A percentile compares a stretch with the other conserved stretches of the same genome.
Conservation (phyloP, 2,888 invertebrate genomes). For the Caenorhabditis sp. region DNA sequence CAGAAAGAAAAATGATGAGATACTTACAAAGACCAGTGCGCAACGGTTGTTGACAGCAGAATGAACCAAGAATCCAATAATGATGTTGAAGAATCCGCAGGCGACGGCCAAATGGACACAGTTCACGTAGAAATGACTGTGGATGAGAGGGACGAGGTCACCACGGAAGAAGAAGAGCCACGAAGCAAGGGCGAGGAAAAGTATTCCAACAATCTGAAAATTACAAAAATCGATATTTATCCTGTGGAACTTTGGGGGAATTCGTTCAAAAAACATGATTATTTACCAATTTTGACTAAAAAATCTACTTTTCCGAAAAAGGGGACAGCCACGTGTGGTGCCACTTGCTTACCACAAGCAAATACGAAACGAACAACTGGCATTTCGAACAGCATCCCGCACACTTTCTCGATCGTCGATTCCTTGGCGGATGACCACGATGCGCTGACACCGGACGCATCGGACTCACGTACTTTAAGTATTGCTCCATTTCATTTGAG, state of each 20-base stretch:
- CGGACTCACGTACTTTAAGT: slow-evolving; percentile 48
- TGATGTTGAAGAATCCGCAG: slow-evolving; percentile 41
- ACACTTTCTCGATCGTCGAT: slow-evolving; percentile 29
- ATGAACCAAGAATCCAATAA: slow-evolving; percentile 40
- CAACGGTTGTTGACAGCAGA: slow-evolving; percentile 26
- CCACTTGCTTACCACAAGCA: slow-evolving; percentile 37
- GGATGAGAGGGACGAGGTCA: slow-evolving; percentile 53
- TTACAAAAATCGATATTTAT: too few relatives aligned
- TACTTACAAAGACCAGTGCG: slow-evolving; percentile 38
- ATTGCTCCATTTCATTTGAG: slow-evolving; percentile 26
- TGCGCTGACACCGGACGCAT: slow-evolving; percentile 51
- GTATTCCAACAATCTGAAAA: slow-evolving; percentile 55
- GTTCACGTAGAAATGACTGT: slow-evolving; percentile 50
- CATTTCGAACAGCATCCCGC: slow-evolving; percentile 45
- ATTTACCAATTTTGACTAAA: too few relatives aligned
- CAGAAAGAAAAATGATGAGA: background rate
- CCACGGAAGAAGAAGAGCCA: slow-evolving; percentile 44
- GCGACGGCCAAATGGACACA: slow-evolving; percentile 45
- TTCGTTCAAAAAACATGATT: too few relatives aligned
- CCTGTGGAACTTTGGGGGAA: too few relatives aligned
- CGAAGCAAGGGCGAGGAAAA: slow-evolving; percentile 40
- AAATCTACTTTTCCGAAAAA: too few relatives aligned
- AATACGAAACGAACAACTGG: slow-evolving; percentile 37
- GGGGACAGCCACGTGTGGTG: too few relatives aligned
- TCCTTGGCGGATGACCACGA: slow-evolving; percentile 29